Evolutionary conservation across 1,140 invertebrate genomes (phyloP), one percentile per base, ranked within the genome.

Genomic region (Meteorus sp.): DNA sequence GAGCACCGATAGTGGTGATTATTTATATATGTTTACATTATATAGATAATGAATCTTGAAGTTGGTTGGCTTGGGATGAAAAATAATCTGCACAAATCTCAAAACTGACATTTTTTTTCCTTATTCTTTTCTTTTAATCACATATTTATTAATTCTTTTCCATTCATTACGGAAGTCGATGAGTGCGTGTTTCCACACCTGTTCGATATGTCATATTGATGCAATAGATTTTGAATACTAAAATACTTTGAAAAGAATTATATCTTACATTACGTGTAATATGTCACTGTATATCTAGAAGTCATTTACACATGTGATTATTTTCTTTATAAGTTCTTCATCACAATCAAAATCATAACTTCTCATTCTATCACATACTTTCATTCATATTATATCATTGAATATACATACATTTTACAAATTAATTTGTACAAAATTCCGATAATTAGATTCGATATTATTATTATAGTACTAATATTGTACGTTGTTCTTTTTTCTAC

Each of bases 401-500:
- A 43, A 17, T 43, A 17, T 20, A 43, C 17, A 43, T 43, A 20
- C 22, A 7, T 8, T 43, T 43, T 43, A 43, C 15, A 43, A 43
- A 43, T 2, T 43, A 43, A 43, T 43, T 43, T 43, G 41, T 43
- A 43, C 41, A 19, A 20, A 43, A 43, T 43, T 43, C 22, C 17
- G 15, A 43, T 43, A 43, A 43, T 20, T 43, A 43, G 22, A 17
- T 17, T n/a, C n/a, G n/a, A 43, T 7, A 43, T 39, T 11, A 39
- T 13, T 39, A 11, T 39, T 13, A 39, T 39, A 39, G 22, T 43
- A 43, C 8, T 17, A 43, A 43, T 43, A 39, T 15, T 39, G 17
- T 39, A 39, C 17, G 35, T 39, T n/a, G n/a, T n/a, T n/a, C n/a
- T n/a, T n/a, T n/a, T n/a, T n/a, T n/a, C n/a, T n/a, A n/a, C n/a